These are phyloP conservation scores for Callimorpha dominula DNA, from an alignment of 2,888 invertebrate species.

Conservation along the genomic window DNA sequence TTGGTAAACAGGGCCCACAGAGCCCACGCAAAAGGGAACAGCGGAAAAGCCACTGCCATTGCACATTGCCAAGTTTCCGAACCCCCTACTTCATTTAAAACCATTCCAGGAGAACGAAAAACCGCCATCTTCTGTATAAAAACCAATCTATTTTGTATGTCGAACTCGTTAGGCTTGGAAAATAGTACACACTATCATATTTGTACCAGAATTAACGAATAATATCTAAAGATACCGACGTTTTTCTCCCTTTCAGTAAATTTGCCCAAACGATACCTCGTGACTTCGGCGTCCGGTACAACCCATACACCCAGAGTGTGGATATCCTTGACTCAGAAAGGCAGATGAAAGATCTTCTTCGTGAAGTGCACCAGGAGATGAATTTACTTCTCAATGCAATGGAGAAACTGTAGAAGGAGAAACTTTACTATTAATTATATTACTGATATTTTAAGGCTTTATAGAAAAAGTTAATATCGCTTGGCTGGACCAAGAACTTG, in stretches of 20 bases:
- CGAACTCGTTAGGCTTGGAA: too few species aligned
- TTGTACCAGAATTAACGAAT: background rate
- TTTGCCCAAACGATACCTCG: slow-evolving; percentile 96
- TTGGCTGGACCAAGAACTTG: slow-evolving; percentile 33
- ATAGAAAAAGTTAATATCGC: slow-evolving; percentile 3
- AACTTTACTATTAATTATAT: background rate
- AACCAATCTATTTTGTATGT: too few species aligned
- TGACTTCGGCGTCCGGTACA: slow-evolving; percentile 97
- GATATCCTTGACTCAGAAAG: slow-evolving; percentile 97
- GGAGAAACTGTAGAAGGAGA: slow-evolving; percentile 87
- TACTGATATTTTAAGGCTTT: background rate
- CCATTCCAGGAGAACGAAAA: too few species aligned
- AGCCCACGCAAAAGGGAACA: too few species aligned
- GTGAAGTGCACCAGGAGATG: slow-evolving; percentile 93
- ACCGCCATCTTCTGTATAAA: too few species aligned
- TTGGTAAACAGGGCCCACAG: too few species aligned
- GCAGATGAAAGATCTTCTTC: slow-evolving; percentile 94
- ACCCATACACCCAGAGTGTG: slow-evolving; percentile 97
- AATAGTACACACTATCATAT: background rate
- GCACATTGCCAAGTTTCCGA: too few species aligned
- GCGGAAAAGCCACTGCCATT: too few species aligned
- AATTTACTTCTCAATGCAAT: slow-evolving; percentile 92
- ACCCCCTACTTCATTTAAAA: too few species aligned
- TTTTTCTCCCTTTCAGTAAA: slow-evolving; percentile 88
- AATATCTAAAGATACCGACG: background rate